Evolutionary conservation across 2,113 vertebrate species (phyloP).

Genomic region (pig (Sus scrofa)): T2T-Sscrofa CM000813.6:147468501-147469000

Average conservation of each 20-base stretch:
- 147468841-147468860: conserved; percentile 81
- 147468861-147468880: conserved; percentile 73
- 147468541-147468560: not conserved
- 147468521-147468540: not conserved
- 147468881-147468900: conserved; percentile 66
- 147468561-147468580: not conserved
- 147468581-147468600: not conserved
- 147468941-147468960: conserved; percentile 57
- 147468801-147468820: conserved; percentile 2
- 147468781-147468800: not conserved
- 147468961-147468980: not conserved
- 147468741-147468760: not conserved
- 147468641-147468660: not conserved
- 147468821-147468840: conserved; percentile 44
- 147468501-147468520: not conserved
- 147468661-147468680: not conserved
- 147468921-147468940: conserved; percentile 73
- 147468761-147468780: not conserved
- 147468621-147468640: not conserved
- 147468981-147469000: conserved; percentile 14
- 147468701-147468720: not conserved
- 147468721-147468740: not conserved
- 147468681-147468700: not conserved
- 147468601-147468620: not conserved
- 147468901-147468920: conserved; percentile 56